phyloP scores from a whole-genome alignment of 1,140 invertebrate species.

The Achatina immaculata region DNA sequence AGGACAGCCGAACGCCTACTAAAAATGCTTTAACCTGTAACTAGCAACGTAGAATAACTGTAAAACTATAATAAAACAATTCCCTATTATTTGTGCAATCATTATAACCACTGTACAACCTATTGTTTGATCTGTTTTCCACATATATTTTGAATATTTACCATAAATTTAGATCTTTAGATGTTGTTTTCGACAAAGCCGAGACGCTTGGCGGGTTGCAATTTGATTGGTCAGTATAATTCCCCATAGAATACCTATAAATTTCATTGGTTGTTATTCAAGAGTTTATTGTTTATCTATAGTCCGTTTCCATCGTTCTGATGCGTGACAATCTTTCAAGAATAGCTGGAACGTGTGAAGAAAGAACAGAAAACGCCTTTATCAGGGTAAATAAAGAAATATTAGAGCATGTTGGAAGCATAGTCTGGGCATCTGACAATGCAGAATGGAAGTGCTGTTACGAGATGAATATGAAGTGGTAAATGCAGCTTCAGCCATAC shows the following conservation, averaged over 20 bases:
- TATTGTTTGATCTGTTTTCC: neutral
- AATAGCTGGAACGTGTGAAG: no score
- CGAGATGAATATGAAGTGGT: no score
- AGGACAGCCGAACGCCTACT: neutral
- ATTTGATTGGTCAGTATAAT: constrained; percentile 38
- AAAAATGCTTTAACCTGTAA: neutral
- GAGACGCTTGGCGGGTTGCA: constrained; percentile 42
- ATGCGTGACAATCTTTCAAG: no score
- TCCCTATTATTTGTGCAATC: neutral
- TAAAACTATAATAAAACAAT: neutral
- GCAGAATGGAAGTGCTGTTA: no score
- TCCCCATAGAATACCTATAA: neutral
- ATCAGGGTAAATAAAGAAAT: no score
- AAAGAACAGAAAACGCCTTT: no score
- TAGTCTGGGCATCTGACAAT: no score
- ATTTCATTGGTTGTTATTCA: constrained; percentile 13
- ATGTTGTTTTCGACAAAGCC: neutral
- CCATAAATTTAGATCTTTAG: constrained; percentile 14
- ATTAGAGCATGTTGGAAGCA: no score
- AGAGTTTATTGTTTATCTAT: neutral
- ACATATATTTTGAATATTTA: constrained; percentile 19
- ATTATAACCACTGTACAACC: neutral
- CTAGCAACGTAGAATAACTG: neutral
- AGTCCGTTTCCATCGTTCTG: constrained; percentile 11
- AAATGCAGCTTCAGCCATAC: no score